These are phyloP conservation scores for Punctoribates punctum DNA, from an alignment of 2,888 invertebrate genomes.

Conservation along the genomic window DNA sequence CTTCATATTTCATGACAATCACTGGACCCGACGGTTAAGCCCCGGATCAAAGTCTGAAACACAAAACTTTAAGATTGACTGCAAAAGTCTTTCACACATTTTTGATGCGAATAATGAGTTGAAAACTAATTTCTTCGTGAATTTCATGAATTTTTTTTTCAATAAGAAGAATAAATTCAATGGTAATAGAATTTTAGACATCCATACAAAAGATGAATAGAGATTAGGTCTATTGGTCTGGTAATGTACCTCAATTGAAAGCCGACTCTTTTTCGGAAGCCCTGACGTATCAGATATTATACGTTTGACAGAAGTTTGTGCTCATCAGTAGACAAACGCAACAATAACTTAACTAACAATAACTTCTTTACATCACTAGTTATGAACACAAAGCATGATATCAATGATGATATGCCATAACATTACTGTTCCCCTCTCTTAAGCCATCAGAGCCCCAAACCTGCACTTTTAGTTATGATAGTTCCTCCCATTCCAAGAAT, in stretches of 20 bases:
- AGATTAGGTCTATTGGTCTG: not conserved
- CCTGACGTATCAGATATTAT: not conserved
- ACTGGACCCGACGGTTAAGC: too few relatives aligned
- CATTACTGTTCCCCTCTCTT: not conserved
- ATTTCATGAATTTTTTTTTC: not conserved
- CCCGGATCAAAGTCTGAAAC: too few relatives aligned
- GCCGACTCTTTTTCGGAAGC: not conserved
- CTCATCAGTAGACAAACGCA: conserved; percentile 16
- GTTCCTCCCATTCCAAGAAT: conserved; percentile 33
- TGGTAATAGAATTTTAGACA: not conserved
- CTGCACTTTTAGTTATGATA: not conserved
- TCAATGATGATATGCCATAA: conserved; percentile 14
- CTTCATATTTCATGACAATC: not conserved
- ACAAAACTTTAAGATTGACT: too few relatives aligned
- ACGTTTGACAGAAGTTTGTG: conserved; percentile 25
- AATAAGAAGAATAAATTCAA: not conserved
- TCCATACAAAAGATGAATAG: not conserved
- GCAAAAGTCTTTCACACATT: too few relatives aligned
- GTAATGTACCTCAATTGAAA: not conserved
- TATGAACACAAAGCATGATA: not conserved
- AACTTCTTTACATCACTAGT: conserved; percentile 30
- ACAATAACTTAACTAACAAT: conserved; percentile 27
- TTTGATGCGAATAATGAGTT: too few relatives aligned
- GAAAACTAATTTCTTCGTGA: not conserved
- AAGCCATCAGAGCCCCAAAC: not conserved